A percentile compares a stretch with the other conserved stretches of the same genome.
Conservation (phyloP, 2,888 invertebrate genomes). For the Drepanosiphum platanoidis region DNA sequence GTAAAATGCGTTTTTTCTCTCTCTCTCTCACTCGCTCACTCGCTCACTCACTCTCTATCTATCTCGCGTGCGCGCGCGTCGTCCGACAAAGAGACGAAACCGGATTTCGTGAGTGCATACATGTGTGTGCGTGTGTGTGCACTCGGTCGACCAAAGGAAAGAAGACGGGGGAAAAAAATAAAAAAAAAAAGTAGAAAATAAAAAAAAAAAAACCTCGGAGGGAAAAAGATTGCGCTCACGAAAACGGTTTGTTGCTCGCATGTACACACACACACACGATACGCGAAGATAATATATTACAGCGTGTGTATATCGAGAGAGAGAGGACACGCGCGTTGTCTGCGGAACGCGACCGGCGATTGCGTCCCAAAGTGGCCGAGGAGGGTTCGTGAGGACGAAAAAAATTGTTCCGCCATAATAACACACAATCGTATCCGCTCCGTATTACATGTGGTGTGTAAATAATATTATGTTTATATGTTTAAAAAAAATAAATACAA, state of each 20-base stretch:
- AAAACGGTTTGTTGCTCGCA: background rate
- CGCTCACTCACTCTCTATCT: background rate
- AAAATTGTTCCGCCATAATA: too few species aligned
- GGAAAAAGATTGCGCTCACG: slow-evolving; percentile 9
- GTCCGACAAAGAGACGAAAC: slow-evolving; percentile 19
- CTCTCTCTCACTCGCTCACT: background rate
- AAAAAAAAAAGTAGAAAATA: background rate
- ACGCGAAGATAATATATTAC: slow-evolving; percentile 18
- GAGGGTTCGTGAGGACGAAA: too few species aligned
- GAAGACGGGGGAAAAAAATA: background rate
- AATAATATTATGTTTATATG: too few species aligned
- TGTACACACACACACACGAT: background rate
- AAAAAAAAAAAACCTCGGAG: background rate
- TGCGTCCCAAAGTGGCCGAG: too few species aligned
- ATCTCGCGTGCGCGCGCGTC: background rate
- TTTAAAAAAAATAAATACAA: too few species aligned
- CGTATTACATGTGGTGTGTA: too few species aligned
- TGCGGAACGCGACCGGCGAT: too few species aligned
- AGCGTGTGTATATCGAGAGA: background rate
- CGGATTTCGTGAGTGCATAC: slow-evolving; percentile 9
- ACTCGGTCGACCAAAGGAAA: background rate
- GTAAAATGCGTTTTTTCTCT: background rate
- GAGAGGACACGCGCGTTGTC: background rate
- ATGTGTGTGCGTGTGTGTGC: slow-evolving; percentile 20
- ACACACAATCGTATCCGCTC: too few species aligned